phyloP scores from a whole-genome alignment of 2,113 vertebrate species.

The Butorides virescens region DNA sequence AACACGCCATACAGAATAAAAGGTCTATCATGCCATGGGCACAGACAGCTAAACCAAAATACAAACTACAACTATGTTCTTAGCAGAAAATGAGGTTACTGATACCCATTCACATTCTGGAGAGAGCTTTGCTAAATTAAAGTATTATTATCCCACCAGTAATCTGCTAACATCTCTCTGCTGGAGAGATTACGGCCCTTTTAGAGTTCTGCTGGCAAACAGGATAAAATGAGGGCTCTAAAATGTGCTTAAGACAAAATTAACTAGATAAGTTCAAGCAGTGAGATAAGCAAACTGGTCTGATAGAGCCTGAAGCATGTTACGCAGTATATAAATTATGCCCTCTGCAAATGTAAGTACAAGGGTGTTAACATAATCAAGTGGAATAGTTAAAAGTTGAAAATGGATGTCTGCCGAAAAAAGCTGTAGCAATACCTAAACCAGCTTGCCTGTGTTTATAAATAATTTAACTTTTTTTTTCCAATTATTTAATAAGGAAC shows the following conservation, averaged over 20 bases:
- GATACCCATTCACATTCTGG: background rate
- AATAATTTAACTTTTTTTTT: background rate
- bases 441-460: background rate
- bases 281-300: background rate
- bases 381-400: background rate
- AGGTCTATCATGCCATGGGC: background rate
- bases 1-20: background rate
- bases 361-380: background rate
- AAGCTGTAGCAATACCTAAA: background rate
- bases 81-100: background rate
- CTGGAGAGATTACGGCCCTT: background rate
- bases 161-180: slow-evolving; percentile 5
- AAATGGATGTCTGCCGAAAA: background rate
- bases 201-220: background rate
- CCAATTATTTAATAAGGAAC: background rate
- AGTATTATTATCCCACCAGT: background rate
- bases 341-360: background rate
- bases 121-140: background rate
- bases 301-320: background rate
- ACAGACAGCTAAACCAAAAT: background rate
- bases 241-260: slow-evolving; percentile 24
- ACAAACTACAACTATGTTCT: background rate
- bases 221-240: background rate
- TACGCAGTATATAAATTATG: background rate
- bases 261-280: slow-evolving; percentile 28